Base-by-base conservation (phyloP, 2,797 vertebrate species). In the Catostomus latipinnis region DNA sequence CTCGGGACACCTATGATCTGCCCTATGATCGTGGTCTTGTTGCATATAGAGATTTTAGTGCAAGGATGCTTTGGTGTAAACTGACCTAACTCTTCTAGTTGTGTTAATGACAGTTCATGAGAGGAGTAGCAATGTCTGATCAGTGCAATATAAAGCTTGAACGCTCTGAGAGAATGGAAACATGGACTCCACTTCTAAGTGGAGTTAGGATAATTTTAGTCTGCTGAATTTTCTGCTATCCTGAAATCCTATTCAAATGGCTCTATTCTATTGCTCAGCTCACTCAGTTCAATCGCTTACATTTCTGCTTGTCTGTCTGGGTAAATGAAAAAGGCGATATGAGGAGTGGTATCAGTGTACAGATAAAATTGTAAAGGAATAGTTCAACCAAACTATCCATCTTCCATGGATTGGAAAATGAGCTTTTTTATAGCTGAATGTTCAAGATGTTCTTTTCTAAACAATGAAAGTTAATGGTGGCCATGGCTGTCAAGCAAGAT, bases 121-220 rank as follows among this genome's bases (percentile, higher is more conserved):
- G 16, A 18, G 16, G 16, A 34, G 22, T 22, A 22, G 22, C 0
- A 34, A 34, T 34, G 34, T 34, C 34, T 2, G 34, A 76, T 81
- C 70, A 53, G 54, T 56, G 76, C 54, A 77, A 8, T 52, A 60
- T 79, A 56, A 62, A 50, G 60, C 71, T 57, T 54, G 5, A 48
- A 45, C 22, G 12, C 4, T 1, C 13, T 14, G 34, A 8, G 12
- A 52, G 58, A 52, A 43, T 62, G 16, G 12, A 12, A 73, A 61
- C 14, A 46, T 8, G 5, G 49, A 8, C 61, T 18, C 16, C 16
- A 18, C 2, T 34, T 65, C 34, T 52, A 75, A 46, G 50, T 65
- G 50, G n/a, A 34, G 34, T 34, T 34, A 34, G 34, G 34, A 34
- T 34, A 34, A 34, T n/a, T 76, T 66, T 57, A 50, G 11, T 76